Conservation (phyloP, 1,140 invertebrate genomes). For the Meteorus sp. region DNA sequence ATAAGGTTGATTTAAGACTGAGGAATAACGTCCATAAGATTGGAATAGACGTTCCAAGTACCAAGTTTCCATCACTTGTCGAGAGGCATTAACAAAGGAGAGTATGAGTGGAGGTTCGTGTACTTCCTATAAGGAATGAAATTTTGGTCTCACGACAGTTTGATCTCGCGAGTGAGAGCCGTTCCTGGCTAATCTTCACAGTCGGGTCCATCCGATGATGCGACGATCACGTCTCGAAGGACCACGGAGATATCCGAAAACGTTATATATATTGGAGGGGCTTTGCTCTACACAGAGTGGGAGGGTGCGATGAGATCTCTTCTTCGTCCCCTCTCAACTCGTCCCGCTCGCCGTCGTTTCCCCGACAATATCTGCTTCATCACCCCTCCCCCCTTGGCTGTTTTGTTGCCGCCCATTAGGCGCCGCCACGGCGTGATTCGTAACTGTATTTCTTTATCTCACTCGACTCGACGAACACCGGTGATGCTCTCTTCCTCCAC, state of each 20-base stretch:
- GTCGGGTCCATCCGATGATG: constrained; percentile 35
- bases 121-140: too few relatives aligned
- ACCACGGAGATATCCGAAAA: constrained; percentile 44
- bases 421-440: constrained; percentile 57
- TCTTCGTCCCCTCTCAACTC: neutral
- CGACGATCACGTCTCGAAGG: constrained; percentile 36
- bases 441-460: constrained; percentile 56
- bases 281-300: neutral
- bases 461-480: constrained; percentile 23
- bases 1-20: too few relatives aligned
- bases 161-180: constrained; percentile 21
- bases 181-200: constrained; percentile 38
- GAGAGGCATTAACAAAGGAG: too few relatives aligned
- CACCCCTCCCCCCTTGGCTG: too few relatives aligned
- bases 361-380: constrained; percentile 17
- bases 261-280: constrained; percentile 5
- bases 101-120: too few relatives aligned
- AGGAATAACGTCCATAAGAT: too few relatives aligned
- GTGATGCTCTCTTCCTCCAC: constrained; percentile 10
- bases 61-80: too few relatives aligned
- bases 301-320: constrained; percentile 7
- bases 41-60: too few relatives aligned
- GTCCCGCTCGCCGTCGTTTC: constrained; percentile 10
- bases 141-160: neutral
- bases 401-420: constrained; percentile 59